Conservation (phyloP, 2,888 invertebrate genomes). For the Macropis europaea region DNA sequence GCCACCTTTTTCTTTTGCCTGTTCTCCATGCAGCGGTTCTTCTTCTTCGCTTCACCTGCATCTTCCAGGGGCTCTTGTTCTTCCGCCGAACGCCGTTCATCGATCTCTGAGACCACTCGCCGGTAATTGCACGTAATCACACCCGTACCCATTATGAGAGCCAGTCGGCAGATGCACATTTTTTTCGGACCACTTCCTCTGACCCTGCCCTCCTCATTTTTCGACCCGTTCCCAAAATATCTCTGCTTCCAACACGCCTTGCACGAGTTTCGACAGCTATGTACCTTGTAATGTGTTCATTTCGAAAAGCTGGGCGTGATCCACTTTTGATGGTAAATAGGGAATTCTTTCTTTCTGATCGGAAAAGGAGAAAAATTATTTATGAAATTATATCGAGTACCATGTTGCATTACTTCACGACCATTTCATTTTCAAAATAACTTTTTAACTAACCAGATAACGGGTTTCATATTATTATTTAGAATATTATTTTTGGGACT, state of each 20-base stretch:
- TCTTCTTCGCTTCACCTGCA: constrained; percentile 27
- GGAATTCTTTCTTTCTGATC: neutral
- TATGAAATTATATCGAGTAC: too few species aligned
- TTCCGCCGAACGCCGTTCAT: constrained; percentile 54
- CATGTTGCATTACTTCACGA: too few species aligned
- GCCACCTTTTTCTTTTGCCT: constrained; percentile 21
- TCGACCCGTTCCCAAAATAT: neutral
- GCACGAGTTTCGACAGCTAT: neutral
- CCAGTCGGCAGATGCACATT: constrained; percentile 68
- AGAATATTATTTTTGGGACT: too few species aligned
- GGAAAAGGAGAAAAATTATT: neutral
- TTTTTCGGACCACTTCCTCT: constrained; percentile 34
- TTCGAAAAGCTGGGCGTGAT: neutral
- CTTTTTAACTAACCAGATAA: too few species aligned
- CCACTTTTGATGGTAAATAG: neutral
- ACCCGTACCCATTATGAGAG: constrained; percentile 65
- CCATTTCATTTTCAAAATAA: too few species aligned
- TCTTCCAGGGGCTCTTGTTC: constrained; percentile 36
- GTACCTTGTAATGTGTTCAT: neutral
- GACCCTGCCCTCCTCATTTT: constrained; percentile 25
- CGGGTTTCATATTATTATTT: too few species aligned
- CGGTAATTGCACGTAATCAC: constrained; percentile 71
- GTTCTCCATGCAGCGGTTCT: neutral
- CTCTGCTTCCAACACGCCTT: too few species aligned
- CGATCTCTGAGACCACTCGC: constrained; percentile 55